These are phyloP conservation scores for Xestoiulus laeticollis DNA, from an alignment of 2,888 invertebrate species.

Conservation along the genomic window DNA sequence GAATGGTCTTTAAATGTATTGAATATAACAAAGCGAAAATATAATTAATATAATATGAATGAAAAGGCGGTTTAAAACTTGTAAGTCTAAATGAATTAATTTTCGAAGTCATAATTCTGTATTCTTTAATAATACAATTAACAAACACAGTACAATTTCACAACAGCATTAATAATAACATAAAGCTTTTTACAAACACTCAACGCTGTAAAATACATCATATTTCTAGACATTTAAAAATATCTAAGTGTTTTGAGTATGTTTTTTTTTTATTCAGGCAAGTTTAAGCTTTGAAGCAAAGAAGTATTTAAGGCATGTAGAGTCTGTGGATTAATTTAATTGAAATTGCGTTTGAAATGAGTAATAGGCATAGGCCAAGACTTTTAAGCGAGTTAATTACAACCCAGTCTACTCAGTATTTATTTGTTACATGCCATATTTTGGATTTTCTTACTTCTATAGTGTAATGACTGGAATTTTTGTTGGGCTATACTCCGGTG, in stretches of 20 bases:
- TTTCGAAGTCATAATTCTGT: neutral
- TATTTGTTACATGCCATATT: neutral
- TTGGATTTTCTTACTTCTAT: neutral
- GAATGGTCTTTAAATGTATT: too few species aligned
- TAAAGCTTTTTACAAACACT: neutral
- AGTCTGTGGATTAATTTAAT: neutral
- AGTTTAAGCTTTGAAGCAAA: neutral
- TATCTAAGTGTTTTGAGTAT: slow-evolving; percentile 26
- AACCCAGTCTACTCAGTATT: neutral
- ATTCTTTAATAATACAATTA: neutral
- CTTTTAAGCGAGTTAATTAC: neutral
- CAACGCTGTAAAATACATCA: neutral
- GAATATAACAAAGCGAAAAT: neutral
- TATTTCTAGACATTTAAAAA: neutral
- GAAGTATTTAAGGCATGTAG: neutral
- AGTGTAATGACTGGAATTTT: neutral
- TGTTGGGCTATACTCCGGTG: slow-evolving; percentile 14
- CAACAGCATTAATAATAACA: neutral
- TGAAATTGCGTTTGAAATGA: neutral
- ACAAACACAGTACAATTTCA: neutral
- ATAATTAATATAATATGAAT: neutral
- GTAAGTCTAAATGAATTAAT: neutral
- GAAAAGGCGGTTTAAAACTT: neutral
- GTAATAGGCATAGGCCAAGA: neutral
- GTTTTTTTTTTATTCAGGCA: neutral